Evolutionary conservation across 1,140 invertebrate genomes (phyloP).

Genomic region (Muscidifurax raptorellus): DNA sequence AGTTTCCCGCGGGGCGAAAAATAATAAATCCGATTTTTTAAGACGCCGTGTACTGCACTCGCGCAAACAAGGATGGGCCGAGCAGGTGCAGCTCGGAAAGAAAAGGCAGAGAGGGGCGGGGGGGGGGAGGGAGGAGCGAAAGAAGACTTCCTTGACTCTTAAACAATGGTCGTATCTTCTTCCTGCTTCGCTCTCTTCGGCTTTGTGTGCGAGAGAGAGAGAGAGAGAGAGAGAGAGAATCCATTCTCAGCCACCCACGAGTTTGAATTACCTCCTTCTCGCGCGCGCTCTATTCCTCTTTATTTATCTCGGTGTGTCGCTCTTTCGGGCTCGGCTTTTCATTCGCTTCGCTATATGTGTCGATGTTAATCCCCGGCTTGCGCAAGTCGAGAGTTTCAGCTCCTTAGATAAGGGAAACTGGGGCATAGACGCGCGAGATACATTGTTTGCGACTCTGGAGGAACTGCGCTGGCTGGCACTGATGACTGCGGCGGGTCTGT

Average conservation of each 20-base stretch:
- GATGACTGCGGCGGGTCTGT: slow-evolving; percentile 3
- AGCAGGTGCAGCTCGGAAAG: slow-evolving; percentile 34
- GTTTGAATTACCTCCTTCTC: slow-evolving; percentile 25
- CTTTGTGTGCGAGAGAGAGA: background rate
- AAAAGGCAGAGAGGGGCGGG: background rate
- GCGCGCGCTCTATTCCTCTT: background rate
- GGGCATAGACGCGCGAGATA: slow-evolving; percentile 9
- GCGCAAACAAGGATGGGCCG: slow-evolving; percentile 20
- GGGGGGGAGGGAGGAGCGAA: slow-evolving; percentile 9
- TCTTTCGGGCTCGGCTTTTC: slow-evolving; percentile 17
- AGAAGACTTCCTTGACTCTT: slow-evolving; percentile 45
- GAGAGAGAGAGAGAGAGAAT: background rate
- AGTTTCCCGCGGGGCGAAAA: slow-evolving; percentile 35
- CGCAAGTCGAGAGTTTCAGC: background rate
- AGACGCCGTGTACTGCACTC: background rate
- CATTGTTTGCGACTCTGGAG: slow-evolving; percentile 26
- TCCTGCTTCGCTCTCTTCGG: slow-evolving; percentile 12
- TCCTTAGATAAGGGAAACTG: slow-evolving; percentile 35
- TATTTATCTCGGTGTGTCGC: slow-evolving; percentile 17
- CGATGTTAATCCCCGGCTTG: slow-evolving; percentile 34
- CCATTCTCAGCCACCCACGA: slow-evolving; percentile 37
- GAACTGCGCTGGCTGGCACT: background rate
- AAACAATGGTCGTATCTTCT: slow-evolving; percentile 46
- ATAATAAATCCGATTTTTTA: slow-evolving; percentile 49
- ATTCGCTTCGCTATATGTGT: slow-evolving; percentile 7